Percentiles rank a stretch among this genome's conserved stretches.
phyloP scores from a whole-genome alignment of 2,888 invertebrate genomes.

The Augiades crinisus region DNA sequence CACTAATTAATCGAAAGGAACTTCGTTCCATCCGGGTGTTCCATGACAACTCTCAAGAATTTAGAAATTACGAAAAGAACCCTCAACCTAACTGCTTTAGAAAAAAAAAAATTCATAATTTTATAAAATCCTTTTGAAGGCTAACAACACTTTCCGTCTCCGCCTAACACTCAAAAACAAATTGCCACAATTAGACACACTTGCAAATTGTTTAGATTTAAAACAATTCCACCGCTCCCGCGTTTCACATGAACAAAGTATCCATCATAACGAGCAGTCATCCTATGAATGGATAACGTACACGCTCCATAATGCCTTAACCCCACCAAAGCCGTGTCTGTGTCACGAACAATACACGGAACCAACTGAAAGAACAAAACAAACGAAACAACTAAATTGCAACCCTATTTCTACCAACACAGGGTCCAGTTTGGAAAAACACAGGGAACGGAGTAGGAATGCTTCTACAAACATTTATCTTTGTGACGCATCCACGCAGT shows the following conservation, averaged over 20 bases:
- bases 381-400: neutral
- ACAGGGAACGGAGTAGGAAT: neutral
- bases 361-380: slow-evolving; percentile 25
- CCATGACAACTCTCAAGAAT: too few relatives aligned
- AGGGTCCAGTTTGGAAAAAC: neutral
- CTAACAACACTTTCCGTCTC: too few relatives aligned
- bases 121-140: too few relatives aligned
- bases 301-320: slow-evolving; percentile 25
- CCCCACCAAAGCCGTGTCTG: slow-evolving; percentile 28
- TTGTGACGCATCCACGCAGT: slow-evolving; percentile 31
- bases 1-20: too few relatives aligned
- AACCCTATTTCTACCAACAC: neutral
- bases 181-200: neutral
- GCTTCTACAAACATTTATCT: slow-evolving; percentile 30
- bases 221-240: neutral
- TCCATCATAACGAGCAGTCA: slow-evolving; percentile 24
- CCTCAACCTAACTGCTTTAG: too few relatives aligned
- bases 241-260: slow-evolving; percentile 14
- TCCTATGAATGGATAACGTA: slow-evolving; percentile 26
- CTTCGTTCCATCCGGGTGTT: too few relatives aligned
- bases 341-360: slow-evolving; percentile 26
- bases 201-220: neutral
- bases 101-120: too few relatives aligned
- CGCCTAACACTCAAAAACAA: neutral
- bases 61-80: too few relatives aligned